Conservation (phyloP, 1,140 invertebrate species). For the Heterodera carotae region DNA sequence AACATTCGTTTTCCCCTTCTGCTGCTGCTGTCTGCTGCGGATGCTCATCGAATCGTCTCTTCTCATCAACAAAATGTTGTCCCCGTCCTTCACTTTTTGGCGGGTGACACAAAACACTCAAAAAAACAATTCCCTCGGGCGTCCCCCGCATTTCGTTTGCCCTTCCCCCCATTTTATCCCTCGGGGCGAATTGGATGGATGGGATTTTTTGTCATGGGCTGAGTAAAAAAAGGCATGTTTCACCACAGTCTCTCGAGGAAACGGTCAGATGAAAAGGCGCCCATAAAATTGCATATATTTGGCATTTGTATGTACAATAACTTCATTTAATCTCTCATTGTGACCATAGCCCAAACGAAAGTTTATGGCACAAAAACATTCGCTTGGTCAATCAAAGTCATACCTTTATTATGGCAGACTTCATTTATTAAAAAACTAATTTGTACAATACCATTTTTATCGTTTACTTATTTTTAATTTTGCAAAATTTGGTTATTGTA, state of each 20-base stretch:
- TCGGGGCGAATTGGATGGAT: not conserved
- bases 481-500: no score
- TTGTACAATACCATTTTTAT: no score
- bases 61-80: not conserved
- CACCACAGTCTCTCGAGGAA: not conserved
- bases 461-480: no score
- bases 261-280: not conserved
- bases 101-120: slow-evolving; percentile 4
- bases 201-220: not conserved
- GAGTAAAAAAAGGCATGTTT: not conserved
- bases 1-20: not conserved
- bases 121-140: not conserved
- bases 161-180: not conserved
- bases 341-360: not conserved
- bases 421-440: no score
- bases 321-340: not conserved
- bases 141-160: not conserved
- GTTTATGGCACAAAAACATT: not conserved
- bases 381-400: no score
- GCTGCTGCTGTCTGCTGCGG: no score
- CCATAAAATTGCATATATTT: not conserved
- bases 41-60: no score
- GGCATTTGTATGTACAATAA: no score
- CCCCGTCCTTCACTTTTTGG: not conserved
- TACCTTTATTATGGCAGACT: no score